Conservation (phyloP, 2,888 invertebrate genomes). For the Ellobium chinense region DNA sequence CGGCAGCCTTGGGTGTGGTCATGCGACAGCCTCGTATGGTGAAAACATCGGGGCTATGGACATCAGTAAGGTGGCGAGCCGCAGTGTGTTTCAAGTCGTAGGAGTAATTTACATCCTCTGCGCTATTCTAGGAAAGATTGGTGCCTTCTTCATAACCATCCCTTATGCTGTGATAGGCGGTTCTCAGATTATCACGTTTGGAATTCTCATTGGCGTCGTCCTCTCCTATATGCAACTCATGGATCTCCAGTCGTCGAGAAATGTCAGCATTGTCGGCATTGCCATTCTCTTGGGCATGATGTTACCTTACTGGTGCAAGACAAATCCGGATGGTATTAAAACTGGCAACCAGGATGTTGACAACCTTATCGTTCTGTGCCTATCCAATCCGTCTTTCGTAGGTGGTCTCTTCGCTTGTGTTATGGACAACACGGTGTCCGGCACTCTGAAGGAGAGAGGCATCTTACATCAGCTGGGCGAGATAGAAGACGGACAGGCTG, state of each 20-base stretch:
- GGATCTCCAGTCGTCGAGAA: slow-evolving; percentile 87
- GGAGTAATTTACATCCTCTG: slow-evolving; percentile 76
- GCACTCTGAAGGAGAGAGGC: slow-evolving; percentile 45
- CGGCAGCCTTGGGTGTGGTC: slow-evolving; percentile 91
- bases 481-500: neutral
- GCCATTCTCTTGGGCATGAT: slow-evolving; percentile 90
- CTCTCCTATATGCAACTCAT: slow-evolving; percentile 79
- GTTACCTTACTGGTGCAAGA: slow-evolving; percentile 65
- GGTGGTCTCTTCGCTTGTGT: slow-evolving; percentile 77
- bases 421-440: slow-evolving; percentile 74
- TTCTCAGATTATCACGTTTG: slow-evolving; percentile 61
- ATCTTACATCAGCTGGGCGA: neutral
- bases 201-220: slow-evolving; percentile 64
- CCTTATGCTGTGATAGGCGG: slow-evolving; percentile 79
- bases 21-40: slow-evolving; percentile 92
- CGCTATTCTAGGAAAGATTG: slow-evolving; percentile 78
- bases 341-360: slow-evolving; percentile 60
- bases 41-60: slow-evolving; percentile 95
- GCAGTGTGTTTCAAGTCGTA: slow-evolving; percentile 77
- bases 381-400: slow-evolving; percentile 71
- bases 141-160: slow-evolving; percentile 78
- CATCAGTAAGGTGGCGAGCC: slow-evolving; percentile 86
- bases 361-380: slow-evolving; percentile 56
- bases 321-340: slow-evolving; percentile 56
- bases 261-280: slow-evolving; percentile 88